phyloP scores from a whole-genome alignment of 1,140 invertebrate species.

The Dermatophagoides farinae region DNA sequence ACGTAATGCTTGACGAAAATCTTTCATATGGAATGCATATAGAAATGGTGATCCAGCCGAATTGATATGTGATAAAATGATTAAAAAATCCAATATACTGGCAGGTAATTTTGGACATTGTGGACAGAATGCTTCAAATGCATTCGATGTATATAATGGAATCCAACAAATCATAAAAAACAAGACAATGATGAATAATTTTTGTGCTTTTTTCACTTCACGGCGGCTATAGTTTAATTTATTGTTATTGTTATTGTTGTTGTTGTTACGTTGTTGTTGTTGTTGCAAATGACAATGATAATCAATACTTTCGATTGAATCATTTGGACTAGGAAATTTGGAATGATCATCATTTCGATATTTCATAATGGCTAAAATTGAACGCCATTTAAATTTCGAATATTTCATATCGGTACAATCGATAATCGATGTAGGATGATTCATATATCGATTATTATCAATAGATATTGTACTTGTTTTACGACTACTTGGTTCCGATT shows the following conservation, averaged over 20 bases:
- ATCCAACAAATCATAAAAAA: slow-evolving; percentile 86
- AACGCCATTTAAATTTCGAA: too few species aligned
- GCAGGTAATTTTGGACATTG: slow-evolving; percentile 36
- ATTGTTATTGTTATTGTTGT: neutral
- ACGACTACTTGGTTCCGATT: too few species aligned
- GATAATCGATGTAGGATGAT: too few species aligned
- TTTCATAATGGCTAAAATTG: too few species aligned
- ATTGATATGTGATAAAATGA: slow-evolving; percentile 68
- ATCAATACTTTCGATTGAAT: neutral
- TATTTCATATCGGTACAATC: too few species aligned
- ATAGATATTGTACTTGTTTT: too few species aligned
- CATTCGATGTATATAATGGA: slow-evolving; percentile 73
- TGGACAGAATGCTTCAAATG: slow-evolving; percentile 54
- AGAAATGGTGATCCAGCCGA: slow-evolving; percentile 66
- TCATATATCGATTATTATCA: too few species aligned
- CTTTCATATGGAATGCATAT: slow-evolving; percentile 70
- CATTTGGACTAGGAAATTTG: neutral
- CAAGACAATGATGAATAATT: slow-evolving; percentile 64
- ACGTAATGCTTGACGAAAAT: slow-evolving; percentile 47
- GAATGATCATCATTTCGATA: neutral
- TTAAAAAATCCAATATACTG: slow-evolving; percentile 46
- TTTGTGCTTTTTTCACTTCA: slow-evolving; percentile 77
- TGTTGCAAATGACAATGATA: neutral
- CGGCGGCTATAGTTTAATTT: slow-evolving; percentile 27
- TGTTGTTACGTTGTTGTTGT: neutral